phyloP scores from a whole-genome alignment of 2,113 vertebrate genomes.

The Ceyx melanurus region DNA sequence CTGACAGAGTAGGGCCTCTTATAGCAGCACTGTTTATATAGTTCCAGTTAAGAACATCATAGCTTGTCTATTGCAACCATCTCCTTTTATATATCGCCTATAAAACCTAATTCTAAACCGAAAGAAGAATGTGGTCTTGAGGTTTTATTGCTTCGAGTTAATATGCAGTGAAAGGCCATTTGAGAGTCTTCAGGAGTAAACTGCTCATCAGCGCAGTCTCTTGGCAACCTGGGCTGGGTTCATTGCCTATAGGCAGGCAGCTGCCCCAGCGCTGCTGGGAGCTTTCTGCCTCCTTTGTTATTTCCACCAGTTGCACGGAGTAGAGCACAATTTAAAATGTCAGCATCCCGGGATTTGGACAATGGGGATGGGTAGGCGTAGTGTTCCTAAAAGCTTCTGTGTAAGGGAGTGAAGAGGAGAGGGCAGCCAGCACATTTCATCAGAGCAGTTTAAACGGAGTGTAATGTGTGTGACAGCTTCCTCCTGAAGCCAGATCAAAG shows the following conservation, averaged over 20 bases:
- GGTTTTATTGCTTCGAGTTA: conserved; percentile 23
- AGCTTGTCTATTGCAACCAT: neutral
- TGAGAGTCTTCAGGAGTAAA: conserved; percentile 26
- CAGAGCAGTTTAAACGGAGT: neutral
- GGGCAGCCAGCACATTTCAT: neutral
- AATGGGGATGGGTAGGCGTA: neutral
- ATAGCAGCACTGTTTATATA: conserved; percentile 29
- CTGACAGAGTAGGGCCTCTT: neutral
- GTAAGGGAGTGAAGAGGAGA: neutral
- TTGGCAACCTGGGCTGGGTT: conserved; percentile 18
- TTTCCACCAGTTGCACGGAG: neutral
- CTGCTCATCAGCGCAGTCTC: conserved; percentile 29
- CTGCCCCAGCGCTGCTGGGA: conserved; percentile 5
- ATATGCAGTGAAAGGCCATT: neutral
- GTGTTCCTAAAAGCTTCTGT: neutral
- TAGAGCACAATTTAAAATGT: neutral
- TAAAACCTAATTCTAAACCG: conserved; percentile 15
- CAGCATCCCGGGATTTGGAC: neutral
- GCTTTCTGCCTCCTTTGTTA: conserved; percentile 23
- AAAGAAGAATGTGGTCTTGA: neutral
- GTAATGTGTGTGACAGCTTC: neutral
- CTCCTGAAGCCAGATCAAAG: conserved; percentile 4
- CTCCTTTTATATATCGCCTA: neutral
- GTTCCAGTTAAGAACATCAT: neutral
- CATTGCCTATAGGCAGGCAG: neutral